A percentile compares a stretch with the other conserved stretches of the same genome.
phyloP scores from a whole-genome alignment of 2,888 invertebrate species.

The Caenorhabditis sp. region DNA sequence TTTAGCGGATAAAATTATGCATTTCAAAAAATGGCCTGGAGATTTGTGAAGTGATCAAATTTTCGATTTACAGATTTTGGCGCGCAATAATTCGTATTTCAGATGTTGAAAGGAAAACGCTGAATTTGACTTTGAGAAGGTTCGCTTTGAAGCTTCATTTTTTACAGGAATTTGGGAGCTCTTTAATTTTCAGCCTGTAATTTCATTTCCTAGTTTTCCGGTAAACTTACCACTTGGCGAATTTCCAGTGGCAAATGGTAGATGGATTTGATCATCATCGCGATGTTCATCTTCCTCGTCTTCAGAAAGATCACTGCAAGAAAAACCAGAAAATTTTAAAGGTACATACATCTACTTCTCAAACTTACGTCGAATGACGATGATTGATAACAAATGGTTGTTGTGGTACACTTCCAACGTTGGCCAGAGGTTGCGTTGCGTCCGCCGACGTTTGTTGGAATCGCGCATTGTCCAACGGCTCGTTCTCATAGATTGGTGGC shows the following conservation, averaged over 20 bases:
- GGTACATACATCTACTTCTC: no score
- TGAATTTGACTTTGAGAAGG: no score
- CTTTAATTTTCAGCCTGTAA: no score
- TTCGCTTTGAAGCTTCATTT: no score
- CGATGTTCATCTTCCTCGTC: conserved; percentile 53
- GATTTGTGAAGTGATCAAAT: neutral
- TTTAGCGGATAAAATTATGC: no score
- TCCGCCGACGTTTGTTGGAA: conserved; percentile 35
- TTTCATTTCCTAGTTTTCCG: no score
- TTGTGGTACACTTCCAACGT: neutral
- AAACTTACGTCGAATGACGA: conserved; percentile 19
- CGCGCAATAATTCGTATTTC: conserved; percentile 2
- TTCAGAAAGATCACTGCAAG: conserved; percentile 40
- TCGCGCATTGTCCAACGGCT: conserved; percentile 51
- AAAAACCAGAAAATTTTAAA: neutral
- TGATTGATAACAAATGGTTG: conserved; percentile 35
- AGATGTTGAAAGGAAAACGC: conserved; percentile 3
- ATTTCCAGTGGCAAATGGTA: conserved; percentile 46
- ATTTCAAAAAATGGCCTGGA: neutral
- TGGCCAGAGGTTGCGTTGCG: neutral
- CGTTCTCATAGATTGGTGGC: conserved; percentile 29
- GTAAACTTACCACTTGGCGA: neutral
- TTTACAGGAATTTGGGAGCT: no score
- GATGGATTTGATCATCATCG: conserved; percentile 43
- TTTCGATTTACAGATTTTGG: neutral